Conservation (phyloP, 2,797 vertebrate species). For the Coranthus polyacanthus region DNA sequence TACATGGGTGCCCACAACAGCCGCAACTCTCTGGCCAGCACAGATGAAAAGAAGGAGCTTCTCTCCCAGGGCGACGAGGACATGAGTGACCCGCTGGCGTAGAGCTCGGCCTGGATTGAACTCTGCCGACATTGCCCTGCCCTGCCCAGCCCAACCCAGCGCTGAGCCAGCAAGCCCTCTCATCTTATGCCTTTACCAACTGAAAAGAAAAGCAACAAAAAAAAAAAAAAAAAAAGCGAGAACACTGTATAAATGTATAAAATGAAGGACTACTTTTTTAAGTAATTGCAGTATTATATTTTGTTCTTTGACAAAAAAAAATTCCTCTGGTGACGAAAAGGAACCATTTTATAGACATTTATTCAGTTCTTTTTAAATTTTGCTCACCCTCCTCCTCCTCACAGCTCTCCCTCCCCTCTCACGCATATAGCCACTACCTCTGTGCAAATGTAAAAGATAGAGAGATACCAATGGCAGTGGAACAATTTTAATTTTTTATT, state of each 20-base stretch:
- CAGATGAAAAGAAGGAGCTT: slow-evolving; percentile 97
- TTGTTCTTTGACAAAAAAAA: slow-evolving; percentile 87
- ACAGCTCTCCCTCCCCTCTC: slow-evolving; percentile 59
- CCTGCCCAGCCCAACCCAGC: slow-evolving; percentile 48
- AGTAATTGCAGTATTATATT: slow-evolving; percentile 99
- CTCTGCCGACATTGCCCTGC: slow-evolving; percentile 65
- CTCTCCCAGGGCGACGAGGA: slow-evolving; percentile 94
- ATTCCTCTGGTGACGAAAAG: slow-evolving; percentile 79
- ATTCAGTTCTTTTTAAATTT: slow-evolving; percentile 79
- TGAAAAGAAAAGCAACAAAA: slow-evolving; percentile 83
- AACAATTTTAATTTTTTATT: slow-evolving; percentile 83
- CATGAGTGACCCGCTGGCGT: slow-evolving; percentile 94
- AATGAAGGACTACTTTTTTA: slow-evolving; percentile 99
- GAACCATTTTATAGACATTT: slow-evolving; percentile 87
- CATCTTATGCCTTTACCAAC: slow-evolving; percentile 83
- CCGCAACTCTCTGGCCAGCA: slow-evolving; percentile 97
- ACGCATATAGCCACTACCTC: slow-evolving; percentile 87
- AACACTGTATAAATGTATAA: slow-evolving; percentile 98
- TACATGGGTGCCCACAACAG: slow-evolving; percentile 98
- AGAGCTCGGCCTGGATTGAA: slow-evolving; percentile 76
- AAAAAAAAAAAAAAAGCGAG: slow-evolving; percentile 73
- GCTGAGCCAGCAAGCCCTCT: slow-evolving; percentile 67
- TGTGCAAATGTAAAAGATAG: slow-evolving; percentile 84
- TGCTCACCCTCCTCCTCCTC: slow-evolving; percentile 67
- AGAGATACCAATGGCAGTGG: slow-evolving; percentile 77